phyloP scores from a whole-genome alignment of 1,140 invertebrate genomes.

The Temnothorax longispinosus region DNA sequence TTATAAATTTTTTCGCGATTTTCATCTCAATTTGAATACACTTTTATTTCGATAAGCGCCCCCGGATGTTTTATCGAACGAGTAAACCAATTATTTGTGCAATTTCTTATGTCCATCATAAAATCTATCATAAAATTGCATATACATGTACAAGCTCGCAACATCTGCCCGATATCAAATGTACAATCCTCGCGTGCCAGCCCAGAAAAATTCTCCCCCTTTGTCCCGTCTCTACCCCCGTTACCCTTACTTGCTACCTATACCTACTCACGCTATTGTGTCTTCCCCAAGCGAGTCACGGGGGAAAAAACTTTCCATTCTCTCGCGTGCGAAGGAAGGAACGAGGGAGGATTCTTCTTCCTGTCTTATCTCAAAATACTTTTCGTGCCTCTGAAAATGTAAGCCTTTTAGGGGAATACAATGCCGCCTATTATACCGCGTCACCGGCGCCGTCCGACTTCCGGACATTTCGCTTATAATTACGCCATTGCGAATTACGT shows the following conservation, averaged over 20 bases:
- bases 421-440: background rate
- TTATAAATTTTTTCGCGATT: background rate
- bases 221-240: background rate
- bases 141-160: background rate
- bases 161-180: conserved; percentile 11
- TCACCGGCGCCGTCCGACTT: background rate
- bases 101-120: conserved; percentile 6
- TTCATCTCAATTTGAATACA: background rate
- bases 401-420: background rate
- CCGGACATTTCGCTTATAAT: background rate
- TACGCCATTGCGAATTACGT: background rate
- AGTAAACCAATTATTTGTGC: background rate
- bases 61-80: background rate
- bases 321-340: background rate
- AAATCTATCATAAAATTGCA: conserved; percentile 22
- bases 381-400: conserved; percentile 20
- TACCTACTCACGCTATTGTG: conserved; percentile 26
- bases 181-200: conserved; percentile 28
- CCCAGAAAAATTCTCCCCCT: background rate
- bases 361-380: conserved; percentile 37
- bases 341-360: background rate
- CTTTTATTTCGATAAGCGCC: background rate
- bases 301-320: conserved; percentile 32
- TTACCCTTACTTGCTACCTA: background rate
- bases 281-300: background rate